These are phyloP conservation scores for Passerculus sandwichensis DNA, from an alignment of 2,797 vertebrate species.

Conservation along the genomic window DNA sequence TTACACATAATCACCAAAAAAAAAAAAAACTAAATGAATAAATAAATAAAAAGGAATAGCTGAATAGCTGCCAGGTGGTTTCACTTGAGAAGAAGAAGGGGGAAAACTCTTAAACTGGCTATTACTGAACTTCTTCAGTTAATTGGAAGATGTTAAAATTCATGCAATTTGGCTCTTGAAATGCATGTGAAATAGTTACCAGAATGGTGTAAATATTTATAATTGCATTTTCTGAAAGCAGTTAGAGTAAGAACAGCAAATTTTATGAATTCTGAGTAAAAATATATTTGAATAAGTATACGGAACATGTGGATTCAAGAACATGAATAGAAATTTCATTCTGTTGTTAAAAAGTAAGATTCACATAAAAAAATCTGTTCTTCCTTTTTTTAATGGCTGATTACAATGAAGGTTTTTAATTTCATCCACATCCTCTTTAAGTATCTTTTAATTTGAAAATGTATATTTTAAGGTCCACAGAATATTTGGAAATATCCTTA, in stretches of 20 bases:
- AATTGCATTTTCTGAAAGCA: not conserved
- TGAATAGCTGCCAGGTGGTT: not conserved
- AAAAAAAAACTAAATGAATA: not conserved
- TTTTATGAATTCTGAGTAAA: not conserved
- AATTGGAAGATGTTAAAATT: not conserved
- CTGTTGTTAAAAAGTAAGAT: not conserved
- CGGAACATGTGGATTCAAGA: not conserved
- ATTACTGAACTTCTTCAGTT: not conserved
- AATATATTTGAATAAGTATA: not conserved
- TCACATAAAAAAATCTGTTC: rapidly evolving
- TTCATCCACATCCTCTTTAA: not conserved
- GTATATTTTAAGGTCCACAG: not conserved
- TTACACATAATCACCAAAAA: not conserved
- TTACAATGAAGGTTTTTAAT: not conserved
- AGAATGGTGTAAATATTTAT: not conserved
- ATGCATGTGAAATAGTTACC: not conserved
- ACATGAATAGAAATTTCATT: not conserved
- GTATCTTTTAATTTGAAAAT: not conserved
- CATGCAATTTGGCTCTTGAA: not conserved
- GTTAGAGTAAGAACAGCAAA: not conserved
- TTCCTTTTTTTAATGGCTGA: not conserved
- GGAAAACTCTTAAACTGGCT: not conserved
- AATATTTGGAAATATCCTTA: not conserved
- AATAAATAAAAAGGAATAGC: not conserved
- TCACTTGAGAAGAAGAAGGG: not conserved